Conservation (phyloP, 1,140 invertebrate genomes). For the Eufriesea mexicana region DNA sequence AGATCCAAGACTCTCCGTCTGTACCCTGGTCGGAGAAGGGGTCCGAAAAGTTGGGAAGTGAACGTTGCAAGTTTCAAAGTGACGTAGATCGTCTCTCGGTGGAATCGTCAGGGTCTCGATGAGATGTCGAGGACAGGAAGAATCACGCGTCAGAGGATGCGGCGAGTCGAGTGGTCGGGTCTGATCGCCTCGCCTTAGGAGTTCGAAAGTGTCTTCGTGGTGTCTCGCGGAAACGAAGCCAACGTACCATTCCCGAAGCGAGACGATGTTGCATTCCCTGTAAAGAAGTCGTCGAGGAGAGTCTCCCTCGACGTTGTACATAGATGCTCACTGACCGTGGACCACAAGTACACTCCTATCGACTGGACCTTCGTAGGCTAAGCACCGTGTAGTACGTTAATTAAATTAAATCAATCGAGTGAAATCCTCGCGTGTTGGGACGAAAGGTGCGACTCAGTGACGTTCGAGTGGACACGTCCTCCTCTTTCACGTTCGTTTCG, state of each 20-base stretch:
- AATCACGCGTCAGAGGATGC: too few species aligned
- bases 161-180: neutral
- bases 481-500: neutral
- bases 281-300: constrained; percentile 20
- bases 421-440: too few species aligned
- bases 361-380: neutral
- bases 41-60: neutral
- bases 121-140: neutral
- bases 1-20: too few species aligned
- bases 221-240: constrained; percentile 41
- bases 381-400: neutral
- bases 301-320: constrained; percentile 43
- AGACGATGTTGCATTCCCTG: constrained; percentile 61
- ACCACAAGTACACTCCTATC: neutral
- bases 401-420: neutral
- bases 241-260: constrained; percentile 62
- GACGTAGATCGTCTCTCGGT: neutral
- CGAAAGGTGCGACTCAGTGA: neutral
- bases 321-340: constrained; percentile 42
- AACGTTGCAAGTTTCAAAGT: neutral
- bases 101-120: neutral
- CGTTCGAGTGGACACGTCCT: too few species aligned
- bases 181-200: neutral
- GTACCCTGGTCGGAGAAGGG: neutral
- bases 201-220: neutral